Conservation (phyloP, 2,888 invertebrate genomes). For the Sinohyriopsis cumingii region DNA sequence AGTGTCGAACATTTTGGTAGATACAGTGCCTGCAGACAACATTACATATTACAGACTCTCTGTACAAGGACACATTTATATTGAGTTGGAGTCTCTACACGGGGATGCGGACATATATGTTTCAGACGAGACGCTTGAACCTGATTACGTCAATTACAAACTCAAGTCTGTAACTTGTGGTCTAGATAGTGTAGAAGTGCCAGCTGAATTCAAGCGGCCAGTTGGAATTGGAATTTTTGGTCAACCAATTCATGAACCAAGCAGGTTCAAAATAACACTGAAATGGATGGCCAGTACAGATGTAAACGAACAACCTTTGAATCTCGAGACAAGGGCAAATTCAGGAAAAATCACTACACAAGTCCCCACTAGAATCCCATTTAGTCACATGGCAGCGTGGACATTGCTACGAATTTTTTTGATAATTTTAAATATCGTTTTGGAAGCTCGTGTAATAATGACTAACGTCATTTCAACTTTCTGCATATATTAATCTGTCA, state of each 20-base stretch:
- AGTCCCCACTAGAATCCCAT: accelerated
- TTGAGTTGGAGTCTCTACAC: constrained; percentile 68
- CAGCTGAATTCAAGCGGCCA: constrained; percentile 74
- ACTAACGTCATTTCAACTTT: no score
- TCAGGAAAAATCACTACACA: no score
- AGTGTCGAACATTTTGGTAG: constrained; percentile 39
- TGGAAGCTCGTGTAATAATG: no score
- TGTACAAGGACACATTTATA: constrained; percentile 67
- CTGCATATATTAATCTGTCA: no score
- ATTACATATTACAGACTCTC: constrained; percentile 75
- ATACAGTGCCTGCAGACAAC: constrained; percentile 74
- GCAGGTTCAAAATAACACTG: no score
- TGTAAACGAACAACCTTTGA: no score
- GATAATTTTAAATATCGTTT: no score
- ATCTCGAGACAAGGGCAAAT: no score
- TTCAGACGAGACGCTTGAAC: constrained; percentile 73
- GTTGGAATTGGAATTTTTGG: constrained; percentile 76
- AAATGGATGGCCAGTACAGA: no score
- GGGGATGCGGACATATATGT: constrained; percentile 77
- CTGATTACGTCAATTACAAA: constrained; percentile 75
- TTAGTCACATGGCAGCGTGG: no score
- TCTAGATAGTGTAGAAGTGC: constrained; percentile 74
- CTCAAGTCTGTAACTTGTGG: constrained; percentile 76
- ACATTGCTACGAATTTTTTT: no score
- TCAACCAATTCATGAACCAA: constrained; percentile 69